phyloP scores from a whole-genome alignment of 2,113 vertebrate genomes.

The Menidia beryllina region DNA sequence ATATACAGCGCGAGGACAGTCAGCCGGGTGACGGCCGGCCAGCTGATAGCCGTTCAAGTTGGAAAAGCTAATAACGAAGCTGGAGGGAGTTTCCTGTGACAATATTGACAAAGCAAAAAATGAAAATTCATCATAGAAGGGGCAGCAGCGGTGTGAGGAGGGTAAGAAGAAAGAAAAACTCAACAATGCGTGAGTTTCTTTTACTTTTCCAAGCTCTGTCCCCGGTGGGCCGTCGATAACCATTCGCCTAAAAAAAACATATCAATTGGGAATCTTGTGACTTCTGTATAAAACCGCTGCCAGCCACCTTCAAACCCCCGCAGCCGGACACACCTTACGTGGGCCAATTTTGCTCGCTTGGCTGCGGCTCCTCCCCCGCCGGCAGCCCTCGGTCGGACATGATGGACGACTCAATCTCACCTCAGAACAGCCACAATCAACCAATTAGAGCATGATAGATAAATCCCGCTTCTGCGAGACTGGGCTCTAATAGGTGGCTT shows the following conservation, averaged over 20 bases:
- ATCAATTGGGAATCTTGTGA: conserved; percentile 75
- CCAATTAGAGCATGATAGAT: conserved; percentile 79
- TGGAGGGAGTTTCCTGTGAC: conserved; percentile 47
- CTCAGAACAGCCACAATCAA: conserved; percentile 76
- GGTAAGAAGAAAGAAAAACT: conserved; percentile 4
- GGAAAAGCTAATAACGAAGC: conserved; percentile 50
- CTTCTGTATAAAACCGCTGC: conserved; percentile 71
- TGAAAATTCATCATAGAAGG: conserved; percentile 57
- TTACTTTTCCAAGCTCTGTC: conserved; percentile 30
- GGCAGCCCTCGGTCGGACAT: conserved; percentile 60
- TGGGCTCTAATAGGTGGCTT: conserved; percentile 67
- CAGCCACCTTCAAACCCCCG: conserved; percentile 53
- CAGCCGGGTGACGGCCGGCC: conserved; percentile 14
- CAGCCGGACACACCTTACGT: conserved; percentile 63
- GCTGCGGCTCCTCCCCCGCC: conserved; percentile 66
- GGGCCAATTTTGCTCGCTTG: conserved; percentile 70
- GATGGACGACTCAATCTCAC: conserved; percentile 83
- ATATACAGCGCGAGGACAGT: conserved; percentile 15
- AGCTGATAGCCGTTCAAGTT: conserved; percentile 32
- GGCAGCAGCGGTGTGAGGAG: neutral
- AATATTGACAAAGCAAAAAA: conserved; percentile 61
- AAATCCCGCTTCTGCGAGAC: conserved; percentile 66
- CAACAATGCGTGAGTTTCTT: conserved; percentile 15
- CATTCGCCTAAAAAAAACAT: conserved; percentile 68
- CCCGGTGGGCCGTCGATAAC: conserved; percentile 71